These are phyloP conservation scores for Aurelia sp. DNA, from an alignment of 30 jellyfish, hydroid and myxozoan species.

Conservation along the genomic window DNA sequence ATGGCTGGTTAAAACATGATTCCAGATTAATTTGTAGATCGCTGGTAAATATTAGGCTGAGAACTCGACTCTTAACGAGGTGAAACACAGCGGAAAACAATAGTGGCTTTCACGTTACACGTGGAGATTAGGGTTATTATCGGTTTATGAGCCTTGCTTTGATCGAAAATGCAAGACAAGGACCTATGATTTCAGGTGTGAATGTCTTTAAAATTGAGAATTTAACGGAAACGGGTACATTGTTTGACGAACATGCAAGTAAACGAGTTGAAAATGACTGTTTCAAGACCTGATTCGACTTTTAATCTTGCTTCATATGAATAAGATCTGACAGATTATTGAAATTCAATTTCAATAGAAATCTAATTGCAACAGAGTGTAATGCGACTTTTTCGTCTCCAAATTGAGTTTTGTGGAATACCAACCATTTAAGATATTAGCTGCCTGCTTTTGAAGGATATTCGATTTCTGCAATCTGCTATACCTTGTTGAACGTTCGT, in stretches of 20 bases:
- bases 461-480: no score
- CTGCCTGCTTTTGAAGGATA: no score
- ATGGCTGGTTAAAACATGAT: conserved; percentile 86
- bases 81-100: conserved; percentile 74
- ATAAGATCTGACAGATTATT: conserved; percentile 29
- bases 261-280: conserved; percentile 23
- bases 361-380: conserved; percentile 40
- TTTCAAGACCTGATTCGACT: conserved; percentile 18
- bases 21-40: conserved; percentile 84
- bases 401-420: not conserved
- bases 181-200: conserved; percentile 48
- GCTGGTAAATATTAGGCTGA: conserved; percentile 77
- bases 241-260: conserved; percentile 14
- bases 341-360: conserved; percentile 10
- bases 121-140: conserved; percentile 78
- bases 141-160: conserved; percentile 76
- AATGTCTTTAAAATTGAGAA: conserved; percentile 33
- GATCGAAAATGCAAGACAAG: conserved; percentile 58
- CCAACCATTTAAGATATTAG: no score
- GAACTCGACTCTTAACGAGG: conserved; percentile 83
- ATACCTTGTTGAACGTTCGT: no score
- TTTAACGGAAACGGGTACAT: conserved; percentile 23
- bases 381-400: conserved; percentile 11
- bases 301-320: conserved; percentile 23
- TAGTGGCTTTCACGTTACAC: conserved; percentile 81